Conservation (phyloP, 2,888 invertebrate genomes). For the Megaustenia siamemsis region DNA sequence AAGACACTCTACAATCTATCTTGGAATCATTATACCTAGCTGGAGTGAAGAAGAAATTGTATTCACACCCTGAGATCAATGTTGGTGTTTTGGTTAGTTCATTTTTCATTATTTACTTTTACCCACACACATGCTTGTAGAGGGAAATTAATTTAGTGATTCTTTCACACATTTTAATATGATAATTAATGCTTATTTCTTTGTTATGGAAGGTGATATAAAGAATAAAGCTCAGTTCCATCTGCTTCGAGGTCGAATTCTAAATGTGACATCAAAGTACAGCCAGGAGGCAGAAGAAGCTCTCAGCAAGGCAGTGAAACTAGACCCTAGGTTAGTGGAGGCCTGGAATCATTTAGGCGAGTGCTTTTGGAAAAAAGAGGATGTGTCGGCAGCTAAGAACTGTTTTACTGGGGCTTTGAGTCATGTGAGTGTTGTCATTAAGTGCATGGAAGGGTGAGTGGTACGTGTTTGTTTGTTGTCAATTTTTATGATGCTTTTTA, state of each 20-base stretch:
- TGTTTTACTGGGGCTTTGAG: conserved; percentile 87
- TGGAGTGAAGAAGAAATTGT: too few relatives aligned
- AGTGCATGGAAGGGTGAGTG: too few relatives aligned
- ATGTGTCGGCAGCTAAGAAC: conserved; percentile 88
- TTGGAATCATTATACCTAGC: too few relatives aligned
- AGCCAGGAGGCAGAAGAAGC: conserved; percentile 87
- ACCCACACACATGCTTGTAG: too few relatives aligned
- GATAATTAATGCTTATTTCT: neutral
- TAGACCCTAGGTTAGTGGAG: conserved; percentile 88
- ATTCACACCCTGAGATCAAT: too few relatives aligned
- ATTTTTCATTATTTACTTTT: too few relatives aligned
- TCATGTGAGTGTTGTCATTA: conserved; percentile 73
- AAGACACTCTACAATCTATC: too few relatives aligned
- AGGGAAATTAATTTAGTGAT: too few relatives aligned
- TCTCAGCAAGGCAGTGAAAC: conserved; percentile 90
- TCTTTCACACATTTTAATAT: neutral
- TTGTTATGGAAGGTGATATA: conserved; percentile 65
- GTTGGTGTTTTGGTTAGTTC: too few relatives aligned
- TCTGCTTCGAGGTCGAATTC: conserved; percentile 86
- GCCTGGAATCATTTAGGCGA: conserved; percentile 95
- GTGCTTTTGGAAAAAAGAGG: conserved; percentile 92
- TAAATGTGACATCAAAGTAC: conserved; percentile 87
- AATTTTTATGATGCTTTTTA: too few relatives aligned
- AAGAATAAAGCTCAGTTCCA: conserved; percentile 78
- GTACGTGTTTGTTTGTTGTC: too few relatives aligned